Base-by-base conservation (phyloP, 2,113 vertebrate species). In the Arvicanthis niloticus region DNA sequence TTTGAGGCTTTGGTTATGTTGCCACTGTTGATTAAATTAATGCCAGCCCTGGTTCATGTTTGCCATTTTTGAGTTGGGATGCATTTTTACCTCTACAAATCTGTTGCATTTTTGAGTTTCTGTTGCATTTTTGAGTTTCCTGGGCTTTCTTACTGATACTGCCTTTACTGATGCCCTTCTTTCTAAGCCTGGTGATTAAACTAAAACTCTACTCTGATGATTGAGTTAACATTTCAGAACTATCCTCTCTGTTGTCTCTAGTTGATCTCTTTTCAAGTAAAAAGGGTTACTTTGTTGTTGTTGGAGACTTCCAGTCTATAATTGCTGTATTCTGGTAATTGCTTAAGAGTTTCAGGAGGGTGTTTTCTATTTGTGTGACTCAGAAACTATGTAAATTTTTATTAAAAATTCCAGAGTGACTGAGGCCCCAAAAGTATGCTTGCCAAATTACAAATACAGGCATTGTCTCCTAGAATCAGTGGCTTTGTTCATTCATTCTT, bases 401-500 rank as follows among this genome's bases (percentile, higher is more conserved):
- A 89, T 91, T 92, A 96, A 93, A 96, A 94, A 97, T 97, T 97
- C 89, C 89, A 94, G 48, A 96, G 80, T 60, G 51, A 80, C 77
- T 89, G 48, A 94, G 90, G 45, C 48, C 22, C 67, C 24, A 60
- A 92, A 96, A 92, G 94, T 95, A 91, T 91, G 95, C 67, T 95
- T 96, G 72, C 97, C 93, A 93, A 77, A 89, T 92, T 17, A 98
- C 72, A 97, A 94, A 81, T 93, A 89, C 75, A 94, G 67, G 17
- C 86, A 96, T 96, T 98, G 97, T 93, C 82, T 96, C 89, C 86
- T 84, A 34, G 60, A 93, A 94, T 96, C 48, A 87, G 73, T 89
- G 89, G 73, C 45, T 58, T 96, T 97, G 88, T 97, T 97, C 96
- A 98, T 98, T 97, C 91, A 96, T 89, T 91, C 93, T 90, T 96